Conservation (phyloP, 1,140 invertebrate genomes). For the Drosophila biarmipes region DNA sequence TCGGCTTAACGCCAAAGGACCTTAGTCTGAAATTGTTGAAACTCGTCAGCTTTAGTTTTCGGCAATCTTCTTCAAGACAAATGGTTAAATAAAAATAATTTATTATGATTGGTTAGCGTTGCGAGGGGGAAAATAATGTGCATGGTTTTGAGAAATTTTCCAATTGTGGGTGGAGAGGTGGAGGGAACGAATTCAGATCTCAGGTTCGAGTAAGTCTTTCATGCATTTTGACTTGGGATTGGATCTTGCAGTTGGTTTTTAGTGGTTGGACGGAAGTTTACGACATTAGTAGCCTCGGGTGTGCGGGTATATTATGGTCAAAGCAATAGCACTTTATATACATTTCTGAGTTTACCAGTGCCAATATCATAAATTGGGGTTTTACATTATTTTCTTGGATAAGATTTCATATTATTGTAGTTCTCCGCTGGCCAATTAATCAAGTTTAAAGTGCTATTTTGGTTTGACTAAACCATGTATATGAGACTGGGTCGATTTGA, state of each 20-base stretch:
- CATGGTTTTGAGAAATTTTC: neutral
- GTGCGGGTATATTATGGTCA: neutral
- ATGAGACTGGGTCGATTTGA: too few species aligned
- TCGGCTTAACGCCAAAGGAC: slow-evolving; percentile 98
- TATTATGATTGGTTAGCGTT: slow-evolving; percentile 34
- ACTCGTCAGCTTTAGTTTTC: neutral
- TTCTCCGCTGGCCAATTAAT: too few species aligned
- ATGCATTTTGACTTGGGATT: slow-evolving; percentile 14
- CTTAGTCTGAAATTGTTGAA: slow-evolving; percentile 87
- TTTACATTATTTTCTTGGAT: too few species aligned
- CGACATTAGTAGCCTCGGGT: slow-evolving; percentile 12
- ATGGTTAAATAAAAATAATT: slow-evolving; percentile 27
- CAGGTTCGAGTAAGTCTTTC: slow-evolving; percentile 6
- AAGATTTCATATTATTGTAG: too few species aligned
- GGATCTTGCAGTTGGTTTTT: neutral
- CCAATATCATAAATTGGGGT: too few species aligned
- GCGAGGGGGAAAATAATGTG: slow-evolving; percentile 7
- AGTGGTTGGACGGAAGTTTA: slow-evolving; percentile 5
- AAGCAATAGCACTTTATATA: neutral
- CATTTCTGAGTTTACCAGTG: neutral
- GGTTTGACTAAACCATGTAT: too few species aligned
- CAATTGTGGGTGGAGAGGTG: neutral
- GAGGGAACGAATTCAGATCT: neutral
- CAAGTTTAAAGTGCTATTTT: too few species aligned
- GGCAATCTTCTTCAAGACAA: neutral